Conservation (phyloP, 2,797 vertebrate species). For the Dendrocincla fuliginosa region DNA sequence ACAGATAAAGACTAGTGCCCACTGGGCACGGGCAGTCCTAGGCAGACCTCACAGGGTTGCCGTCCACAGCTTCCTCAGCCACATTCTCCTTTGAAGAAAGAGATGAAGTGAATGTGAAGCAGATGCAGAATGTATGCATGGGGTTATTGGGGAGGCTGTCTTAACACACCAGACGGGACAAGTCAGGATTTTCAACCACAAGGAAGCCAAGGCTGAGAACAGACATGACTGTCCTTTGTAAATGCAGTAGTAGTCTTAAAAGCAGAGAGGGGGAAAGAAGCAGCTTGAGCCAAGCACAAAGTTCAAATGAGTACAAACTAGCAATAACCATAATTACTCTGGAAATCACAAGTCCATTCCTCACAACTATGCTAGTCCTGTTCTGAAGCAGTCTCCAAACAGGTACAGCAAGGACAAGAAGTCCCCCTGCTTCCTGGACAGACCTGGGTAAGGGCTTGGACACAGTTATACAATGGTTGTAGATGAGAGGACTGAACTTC, state of each 20-base stretch:
- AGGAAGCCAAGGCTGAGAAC: not conserved
- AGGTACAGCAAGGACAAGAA: not conserved
- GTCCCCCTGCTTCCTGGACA: not conserved
- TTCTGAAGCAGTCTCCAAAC: not conserved
- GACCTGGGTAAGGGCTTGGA: not conserved
- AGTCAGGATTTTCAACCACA: not conserved
- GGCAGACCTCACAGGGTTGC: not conserved
- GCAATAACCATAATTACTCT: not conserved
- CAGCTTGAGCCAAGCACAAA: not conserved
- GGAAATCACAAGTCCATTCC: fast-evolving
- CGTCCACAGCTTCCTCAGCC: not conserved
- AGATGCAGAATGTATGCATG: fast-evolving
- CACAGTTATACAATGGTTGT: not conserved
- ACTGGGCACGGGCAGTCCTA: not conserved
- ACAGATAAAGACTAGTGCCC: not conserved
- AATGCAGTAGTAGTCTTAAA: not conserved
- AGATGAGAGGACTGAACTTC: not conserved
- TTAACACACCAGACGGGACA: not conserved
- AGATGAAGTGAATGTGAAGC: fast-evolving
- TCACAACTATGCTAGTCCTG: not conserved
- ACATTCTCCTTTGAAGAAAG: fast-evolving
- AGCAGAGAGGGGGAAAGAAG: not conserved
- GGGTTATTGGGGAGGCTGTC: not conserved
- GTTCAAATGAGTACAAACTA: not conserved
- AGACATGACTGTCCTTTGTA: not conserved